These are phyloP conservation scores for Lithobius niger DNA, from an alignment of 1,140 invertebrate species.

Conservation along the genomic window DNA sequence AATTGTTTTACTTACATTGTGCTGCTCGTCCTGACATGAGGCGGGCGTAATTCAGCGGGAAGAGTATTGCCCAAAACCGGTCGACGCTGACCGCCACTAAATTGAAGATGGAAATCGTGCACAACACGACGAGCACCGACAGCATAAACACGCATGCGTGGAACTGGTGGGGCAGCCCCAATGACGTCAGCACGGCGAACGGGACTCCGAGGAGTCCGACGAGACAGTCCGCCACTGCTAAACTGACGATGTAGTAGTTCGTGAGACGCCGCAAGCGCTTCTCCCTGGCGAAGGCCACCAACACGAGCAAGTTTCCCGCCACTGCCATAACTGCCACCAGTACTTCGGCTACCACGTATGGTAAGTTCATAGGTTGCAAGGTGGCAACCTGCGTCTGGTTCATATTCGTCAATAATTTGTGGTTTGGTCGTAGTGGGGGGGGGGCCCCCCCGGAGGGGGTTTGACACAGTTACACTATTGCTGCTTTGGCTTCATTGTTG, in stretches of 20 bases:
- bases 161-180: constrained; percentile 59
- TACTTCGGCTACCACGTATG: constrained; percentile 62
- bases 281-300: constrained; percentile 64
- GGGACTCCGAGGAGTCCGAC: constrained; percentile 53
- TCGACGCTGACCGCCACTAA: constrained; percentile 79
- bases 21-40: constrained; percentile 70
- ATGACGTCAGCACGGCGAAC: constrained; percentile 61
- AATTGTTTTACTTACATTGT: constrained; percentile 48
- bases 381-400: too few relatives aligned
- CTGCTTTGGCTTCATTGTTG: too few relatives aligned
- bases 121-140: constrained; percentile 69
- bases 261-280: constrained; percentile 59
- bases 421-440: too few relatives aligned
- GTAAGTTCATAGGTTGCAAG: too few relatives aligned
- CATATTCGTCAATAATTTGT: too few relatives aligned
- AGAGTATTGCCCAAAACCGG: constrained; percentile 79
- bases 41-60: constrained; percentile 76
- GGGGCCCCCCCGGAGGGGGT: too few relatives aligned
- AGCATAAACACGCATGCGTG: constrained; percentile 72
- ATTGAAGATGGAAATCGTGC: constrained; percentile 82
- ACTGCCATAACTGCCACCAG: constrained; percentile 64
- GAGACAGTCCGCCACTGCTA: constrained; percentile 71
- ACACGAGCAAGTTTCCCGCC: constrained; percentile 69
- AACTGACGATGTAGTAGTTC: constrained; percentile 80
- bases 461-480: too few relatives aligned